A percentile compares a stretch with the other conserved stretches of the same genome.
phyloP scores from a whole-genome alignment of 2,113 vertebrate genomes.

The Trochalopteron elliotii region DNA sequence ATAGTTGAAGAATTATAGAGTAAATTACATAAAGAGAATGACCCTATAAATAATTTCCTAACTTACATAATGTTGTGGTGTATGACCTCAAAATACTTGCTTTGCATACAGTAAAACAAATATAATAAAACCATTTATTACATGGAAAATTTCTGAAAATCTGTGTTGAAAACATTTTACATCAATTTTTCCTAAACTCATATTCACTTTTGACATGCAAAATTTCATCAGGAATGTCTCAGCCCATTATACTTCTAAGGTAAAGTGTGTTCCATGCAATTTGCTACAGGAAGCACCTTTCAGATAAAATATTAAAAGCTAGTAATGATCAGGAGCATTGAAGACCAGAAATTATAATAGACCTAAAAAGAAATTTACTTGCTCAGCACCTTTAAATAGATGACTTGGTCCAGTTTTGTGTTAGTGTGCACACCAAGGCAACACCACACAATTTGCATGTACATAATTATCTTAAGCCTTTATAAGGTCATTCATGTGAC shows the following conservation, averaged over 20 bases:
- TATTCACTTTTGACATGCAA: background rate
- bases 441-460: background rate
- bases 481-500: background rate
- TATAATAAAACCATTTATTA: background rate
- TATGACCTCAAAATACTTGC: background rate
- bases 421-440: background rate
- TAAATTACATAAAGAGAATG: background rate
- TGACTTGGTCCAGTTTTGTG: background rate
- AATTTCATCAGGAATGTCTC: background rate
- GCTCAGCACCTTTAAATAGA: background rate
- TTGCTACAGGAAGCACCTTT: background rate
- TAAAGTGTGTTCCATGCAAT: background rate
- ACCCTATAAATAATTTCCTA: constrained; percentile 9
- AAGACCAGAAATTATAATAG: background rate
- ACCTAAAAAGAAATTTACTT: background rate
- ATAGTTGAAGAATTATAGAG: background rate
- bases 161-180: background rate
- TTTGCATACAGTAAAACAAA: background rate
- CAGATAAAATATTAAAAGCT: constrained; percentile 19
- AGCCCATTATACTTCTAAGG: background rate
- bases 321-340: background rate
- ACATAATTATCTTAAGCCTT: background rate
- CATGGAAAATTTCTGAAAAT: background rate
- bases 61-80: background rate
- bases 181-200: background rate